Base-by-base conservation (phyloP, 1,140 invertebrate genomes). In the Heliconius melpomene region DNA sequence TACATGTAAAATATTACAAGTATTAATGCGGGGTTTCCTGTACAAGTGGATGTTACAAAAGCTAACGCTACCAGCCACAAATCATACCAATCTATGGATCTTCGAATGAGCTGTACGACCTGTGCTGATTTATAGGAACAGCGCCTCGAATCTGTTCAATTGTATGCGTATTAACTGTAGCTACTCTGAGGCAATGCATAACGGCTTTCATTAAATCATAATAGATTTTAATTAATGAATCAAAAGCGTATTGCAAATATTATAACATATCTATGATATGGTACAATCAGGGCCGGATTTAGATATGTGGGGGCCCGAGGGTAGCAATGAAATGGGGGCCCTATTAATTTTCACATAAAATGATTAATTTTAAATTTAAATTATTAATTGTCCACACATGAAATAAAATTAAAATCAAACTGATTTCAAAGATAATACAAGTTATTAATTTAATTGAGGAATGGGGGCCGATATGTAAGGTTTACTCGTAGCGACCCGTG, bases 41-140 rank as follows among this genome's bases (percentile, higher is more conserved):
- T 50, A 81, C 72, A 76, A 81, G 79, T 81, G 76, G 75, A 71
- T 81, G 76, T 74, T 81, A 74, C 79, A 81, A 81, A 81, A 78
- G 75, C 79, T 81, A 77, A 78, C 72, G 79, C 76, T 81, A 81
- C 79, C 79, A 75, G 71, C 79, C 60, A 81, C 79, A 81, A 81
- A 81, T 81, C 79, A 81, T 78, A 71, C 72, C 79, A 81, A 81
- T 81, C 79, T 81, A 77, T 81, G 75, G 54, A 81, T 81, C 79
- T 81, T 74, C 74, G 79, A 80, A 73, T 80, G 73, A 66, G 57
- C 72, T 75, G 29, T 74, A 74, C 79, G 79, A 78, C 75, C 75
- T 50, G 40, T 23, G 52, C 77, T 74, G 79, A 81, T 78, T 81
- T 81, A 81, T 81, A 77, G 46, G 72, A 75, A 78, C 76, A 81